These are phyloP conservation scores for Sebastes steindachneri DNA, from an alignment of 2,797 vertebrate genomes.

Conservation along the genomic window DNA sequence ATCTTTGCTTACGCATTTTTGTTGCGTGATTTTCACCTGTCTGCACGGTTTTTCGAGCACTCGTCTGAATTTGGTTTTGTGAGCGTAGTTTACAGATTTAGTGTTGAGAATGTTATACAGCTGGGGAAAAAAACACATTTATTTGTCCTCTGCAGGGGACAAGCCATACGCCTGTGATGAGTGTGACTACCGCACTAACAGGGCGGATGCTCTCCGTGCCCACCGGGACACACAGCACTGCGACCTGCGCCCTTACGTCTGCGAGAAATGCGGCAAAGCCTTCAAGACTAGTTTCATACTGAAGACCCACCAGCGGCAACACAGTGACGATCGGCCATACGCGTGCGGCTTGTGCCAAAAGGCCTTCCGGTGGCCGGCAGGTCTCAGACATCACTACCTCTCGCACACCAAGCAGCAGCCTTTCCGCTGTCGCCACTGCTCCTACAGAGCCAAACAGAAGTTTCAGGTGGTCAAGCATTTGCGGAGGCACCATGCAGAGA, in stretches of 20 bases:
- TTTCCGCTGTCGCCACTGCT: slow-evolving; percentile 92
- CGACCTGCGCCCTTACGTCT: slow-evolving; percentile 91
- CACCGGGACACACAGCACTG: slow-evolving; percentile 92
- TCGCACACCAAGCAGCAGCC: slow-evolving; percentile 94
- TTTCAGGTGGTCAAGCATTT: slow-evolving; percentile 98
- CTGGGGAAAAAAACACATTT: accelerated
- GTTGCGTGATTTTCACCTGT: neutral
- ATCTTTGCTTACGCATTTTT: neutral
- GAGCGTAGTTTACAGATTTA: neutral
- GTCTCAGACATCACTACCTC: slow-evolving; percentile 95
- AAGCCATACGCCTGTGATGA: slow-evolving; percentile 91
- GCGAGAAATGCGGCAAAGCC: slow-evolving; percentile 96
- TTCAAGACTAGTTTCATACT: slow-evolving; percentile 97
- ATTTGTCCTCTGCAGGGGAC: slow-evolving; percentile 80
- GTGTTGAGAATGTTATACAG: neutral
- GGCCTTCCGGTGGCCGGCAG: slow-evolving; percentile 95
- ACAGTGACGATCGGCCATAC: slow-evolving; percentile 91
- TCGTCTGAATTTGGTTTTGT: neutral
- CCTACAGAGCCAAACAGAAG: slow-evolving; percentile 95
- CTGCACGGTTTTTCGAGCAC: neutral
- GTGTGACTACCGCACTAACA: slow-evolving; percentile 94
- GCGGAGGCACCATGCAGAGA: slow-evolving; percentile 90
- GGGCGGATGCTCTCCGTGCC: slow-evolving; percentile 91
- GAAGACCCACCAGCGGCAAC: slow-evolving; percentile 94
- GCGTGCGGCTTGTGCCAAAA: slow-evolving; percentile 89